These are phyloP conservation scores for Cotesia chilonis DNA, from an alignment of 1,140 invertebrate species.

Conservation along the genomic window DNA sequence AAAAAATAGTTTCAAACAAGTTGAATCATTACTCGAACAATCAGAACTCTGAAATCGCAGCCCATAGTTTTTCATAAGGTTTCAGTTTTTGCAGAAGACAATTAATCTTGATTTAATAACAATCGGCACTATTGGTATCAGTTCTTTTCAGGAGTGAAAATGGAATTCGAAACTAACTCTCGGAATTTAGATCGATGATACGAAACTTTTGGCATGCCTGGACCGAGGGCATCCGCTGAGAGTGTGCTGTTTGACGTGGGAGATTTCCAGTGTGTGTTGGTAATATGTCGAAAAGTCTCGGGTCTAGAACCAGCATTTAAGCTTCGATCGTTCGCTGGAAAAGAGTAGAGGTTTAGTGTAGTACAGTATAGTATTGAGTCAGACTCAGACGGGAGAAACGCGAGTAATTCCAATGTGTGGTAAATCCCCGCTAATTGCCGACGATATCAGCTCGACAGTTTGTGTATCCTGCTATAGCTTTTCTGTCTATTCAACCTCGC, in stretches of 20 bases:
- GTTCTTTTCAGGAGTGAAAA: too few species aligned
- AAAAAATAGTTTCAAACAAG: too few species aligned
- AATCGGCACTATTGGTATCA: too few species aligned
- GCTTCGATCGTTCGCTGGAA: conserved; percentile 21
- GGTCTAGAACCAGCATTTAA: conserved; percentile 21
- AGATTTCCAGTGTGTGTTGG: not conserved
- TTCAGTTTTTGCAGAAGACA: too few species aligned
- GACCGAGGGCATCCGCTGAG: too few species aligned
- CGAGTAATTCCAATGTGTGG: conserved; percentile 31
- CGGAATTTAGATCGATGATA: too few species aligned
- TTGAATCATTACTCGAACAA: too few species aligned
- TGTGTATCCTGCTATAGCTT: conserved; percentile 8
- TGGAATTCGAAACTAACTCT: too few species aligned
- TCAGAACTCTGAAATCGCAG: too few species aligned
- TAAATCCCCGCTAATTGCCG: conserved; percentile 51
- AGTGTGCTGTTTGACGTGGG: not conserved
- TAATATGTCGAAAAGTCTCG: conserved; percentile 1
- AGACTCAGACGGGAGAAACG: not conserved
- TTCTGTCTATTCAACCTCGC: conserved; percentile 6
- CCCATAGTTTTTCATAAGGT: too few species aligned
- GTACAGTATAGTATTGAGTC: not conserved
- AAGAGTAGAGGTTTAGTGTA: not conserved
- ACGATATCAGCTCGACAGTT: conserved; percentile 37
- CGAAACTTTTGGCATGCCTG: too few species aligned
- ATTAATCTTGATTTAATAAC: too few species aligned